These are phyloP conservation scores for Trichogramma evanescens DNA, from an alignment of 2,888 invertebrate genomes.

Conservation along the genomic window DNA sequence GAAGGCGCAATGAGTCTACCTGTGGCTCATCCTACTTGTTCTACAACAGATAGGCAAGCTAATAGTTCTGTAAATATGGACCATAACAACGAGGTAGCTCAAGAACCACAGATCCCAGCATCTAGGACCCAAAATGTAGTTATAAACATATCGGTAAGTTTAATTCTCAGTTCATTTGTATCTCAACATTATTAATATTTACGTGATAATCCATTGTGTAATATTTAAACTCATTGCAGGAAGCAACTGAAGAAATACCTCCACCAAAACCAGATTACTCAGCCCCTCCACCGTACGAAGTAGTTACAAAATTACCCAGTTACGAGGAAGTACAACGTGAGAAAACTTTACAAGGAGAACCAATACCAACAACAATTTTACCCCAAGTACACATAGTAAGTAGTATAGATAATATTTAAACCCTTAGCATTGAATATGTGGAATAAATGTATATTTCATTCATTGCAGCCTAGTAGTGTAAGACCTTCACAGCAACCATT, in stretches of 20 bases:
- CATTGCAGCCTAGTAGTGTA: conserved; percentile 39
- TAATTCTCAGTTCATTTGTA: not conserved
- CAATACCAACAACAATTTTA: conserved; percentile 42
- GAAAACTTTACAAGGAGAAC: conserved; percentile 71
- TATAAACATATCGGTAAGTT: conserved; percentile 5
- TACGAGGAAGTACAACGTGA: conserved; percentile 89
- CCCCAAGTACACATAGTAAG: conserved; percentile 41
- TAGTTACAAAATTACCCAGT: conserved; percentile 78
- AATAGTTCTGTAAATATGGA: conserved; percentile 6
- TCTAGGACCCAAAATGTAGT: conserved; percentile 10
- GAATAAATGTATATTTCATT: conserved; percentile 6
- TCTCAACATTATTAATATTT: not conserved
- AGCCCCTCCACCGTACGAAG: conserved; percentile 83
- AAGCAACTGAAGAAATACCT: conserved; percentile 58
- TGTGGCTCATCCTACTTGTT: conserved; percentile 8
- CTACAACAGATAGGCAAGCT: conserved; percentile 8
- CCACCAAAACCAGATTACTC: conserved; percentile 79
- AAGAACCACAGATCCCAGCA: conserved; percentile 6
- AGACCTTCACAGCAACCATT: conserved; percentile 54
- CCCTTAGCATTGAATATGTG: conserved; percentile 1
- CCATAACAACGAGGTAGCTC: conserved; percentile 9
- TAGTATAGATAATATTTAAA: not conserved
- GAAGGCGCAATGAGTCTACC: conserved; percentile 8
- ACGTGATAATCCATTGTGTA: not conserved
- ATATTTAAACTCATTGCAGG: not conserved